These are phyloP conservation scores for Harpagoxenus sublaevis DNA, from an alignment of 2,888 invertebrate species.

Conservation along the genomic window DNA sequence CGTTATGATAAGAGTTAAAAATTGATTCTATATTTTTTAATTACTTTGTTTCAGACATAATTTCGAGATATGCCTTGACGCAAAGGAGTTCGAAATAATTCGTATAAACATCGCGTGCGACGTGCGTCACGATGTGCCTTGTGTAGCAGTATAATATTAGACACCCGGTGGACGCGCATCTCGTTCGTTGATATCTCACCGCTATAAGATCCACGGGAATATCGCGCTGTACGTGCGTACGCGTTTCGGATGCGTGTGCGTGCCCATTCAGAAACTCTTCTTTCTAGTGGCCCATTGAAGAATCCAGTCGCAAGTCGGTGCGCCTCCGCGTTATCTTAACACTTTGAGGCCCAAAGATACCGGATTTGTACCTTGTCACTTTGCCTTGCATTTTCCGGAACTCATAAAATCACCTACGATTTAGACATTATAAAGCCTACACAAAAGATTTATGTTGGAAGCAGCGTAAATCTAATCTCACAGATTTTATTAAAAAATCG, in stretches of 20 bases:
- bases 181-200: constrained; percentile 37
- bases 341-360: constrained; percentile 27
- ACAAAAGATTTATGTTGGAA: not conserved
- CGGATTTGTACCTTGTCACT: constrained; percentile 4
- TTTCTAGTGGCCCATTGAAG: constrained; percentile 76
- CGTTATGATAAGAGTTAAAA: not conserved
- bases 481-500: not conserved
- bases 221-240: constrained; percentile 38
- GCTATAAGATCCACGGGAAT: constrained; percentile 44
- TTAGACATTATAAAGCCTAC: not conserved
- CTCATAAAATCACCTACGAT: not conserved
- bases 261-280: constrained; percentile 69
- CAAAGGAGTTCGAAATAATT: constrained; percentile 29
- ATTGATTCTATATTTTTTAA: not conserved
- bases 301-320: constrained; percentile 61
- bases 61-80: constrained; percentile 8
- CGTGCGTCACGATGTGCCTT: constrained; percentile 28
- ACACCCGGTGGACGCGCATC: constrained; percentile 10
- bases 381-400: not conserved
- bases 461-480: not conserved
- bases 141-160: constrained; percentile 48
- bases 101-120: constrained; percentile 35
- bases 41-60: not conserved
- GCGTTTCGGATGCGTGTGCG: constrained; percentile 51
- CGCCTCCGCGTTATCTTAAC: constrained; percentile 65